Conservation (phyloP, 2,113 vertebrate genomes). For the Alaudala cheleensis region DNA sequence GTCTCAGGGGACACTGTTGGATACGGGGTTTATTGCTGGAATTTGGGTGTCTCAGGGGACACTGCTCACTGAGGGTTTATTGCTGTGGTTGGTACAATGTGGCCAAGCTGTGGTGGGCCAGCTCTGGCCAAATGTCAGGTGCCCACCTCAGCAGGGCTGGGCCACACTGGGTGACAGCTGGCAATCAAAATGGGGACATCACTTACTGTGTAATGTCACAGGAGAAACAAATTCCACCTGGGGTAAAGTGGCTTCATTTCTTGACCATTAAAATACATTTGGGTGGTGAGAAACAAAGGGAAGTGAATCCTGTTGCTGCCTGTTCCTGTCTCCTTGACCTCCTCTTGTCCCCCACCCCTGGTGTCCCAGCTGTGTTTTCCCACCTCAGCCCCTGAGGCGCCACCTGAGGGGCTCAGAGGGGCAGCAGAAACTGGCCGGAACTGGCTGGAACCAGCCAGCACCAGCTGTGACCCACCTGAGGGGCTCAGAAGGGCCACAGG, state of each 20-base stretch:
- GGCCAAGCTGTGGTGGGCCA: background rate
- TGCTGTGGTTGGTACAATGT: accelerated
- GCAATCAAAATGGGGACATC: no score
- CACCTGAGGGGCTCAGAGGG: background rate
- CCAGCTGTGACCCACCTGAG: accelerated
- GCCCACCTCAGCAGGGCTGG: background rate
- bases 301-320: accelerated
- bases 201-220: background rate
- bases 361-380: accelerated
- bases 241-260: background rate
- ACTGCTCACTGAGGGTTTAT: background rate
- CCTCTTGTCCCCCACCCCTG: accelerated
- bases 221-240: background rate
- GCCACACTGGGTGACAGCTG: background rate
- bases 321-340: accelerated
- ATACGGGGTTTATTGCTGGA: background rate
- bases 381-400: accelerated
- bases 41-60: background rate
- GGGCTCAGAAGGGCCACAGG: background rate
- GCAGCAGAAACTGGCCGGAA: no score
- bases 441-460: background rate
- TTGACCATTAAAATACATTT: background rate
- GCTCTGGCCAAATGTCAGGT: background rate
- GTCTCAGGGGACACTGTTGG: background rate
- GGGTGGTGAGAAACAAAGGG: background rate